Percentiles rank a stretch among this genome's conserved stretches.
phyloP scores from a whole-genome alignment of 2,888 invertebrate species.

The Timema podura region DNA sequence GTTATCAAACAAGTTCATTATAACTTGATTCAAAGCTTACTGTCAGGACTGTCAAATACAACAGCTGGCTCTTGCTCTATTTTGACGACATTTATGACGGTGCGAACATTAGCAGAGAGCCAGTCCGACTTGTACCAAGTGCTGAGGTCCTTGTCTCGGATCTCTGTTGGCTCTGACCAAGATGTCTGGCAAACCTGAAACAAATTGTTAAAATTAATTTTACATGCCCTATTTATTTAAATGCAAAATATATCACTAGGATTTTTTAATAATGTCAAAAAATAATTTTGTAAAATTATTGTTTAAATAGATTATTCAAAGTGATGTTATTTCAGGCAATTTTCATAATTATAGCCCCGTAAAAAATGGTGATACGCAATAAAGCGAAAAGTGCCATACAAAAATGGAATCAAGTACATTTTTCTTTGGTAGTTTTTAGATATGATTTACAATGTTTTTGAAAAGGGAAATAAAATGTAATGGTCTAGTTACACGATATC shows the following conservation, averaged over 20 bases:
- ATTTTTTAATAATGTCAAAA: background rate
- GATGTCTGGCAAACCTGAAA: slow-evolving; percentile 48
- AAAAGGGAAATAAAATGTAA: too few species aligned
- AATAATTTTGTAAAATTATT: background rate
- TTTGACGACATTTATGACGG: slow-evolving; percentile 60
- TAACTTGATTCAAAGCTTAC: slow-evolving; percentile 44
- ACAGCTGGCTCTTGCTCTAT: slow-evolving; percentile 53
- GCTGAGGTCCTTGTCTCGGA: slow-evolving; percentile 29
- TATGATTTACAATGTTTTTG: too few species aligned
- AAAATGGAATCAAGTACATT: too few species aligned
- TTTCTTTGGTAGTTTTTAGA: too few species aligned
- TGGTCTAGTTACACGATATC: too few species aligned
- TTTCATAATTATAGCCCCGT: background rate
- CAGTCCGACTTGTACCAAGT: slow-evolving; percentile 71
- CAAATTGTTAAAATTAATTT: background rate
- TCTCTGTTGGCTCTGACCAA: slow-evolving; percentile 36
- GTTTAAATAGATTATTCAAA: background rate
- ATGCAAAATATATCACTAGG: background rate
- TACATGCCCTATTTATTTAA: background rate
- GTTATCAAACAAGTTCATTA: too few species aligned
- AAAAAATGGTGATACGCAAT: too few species aligned
- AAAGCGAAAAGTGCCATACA: too few species aligned
- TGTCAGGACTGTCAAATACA: slow-evolving; percentile 56
- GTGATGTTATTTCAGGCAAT: background rate
- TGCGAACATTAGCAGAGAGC: slow-evolving; percentile 70